Evolutionary conservation across 2,113 vertebrate species (phyloP).

Genomic region (Oncorhynchus masou): DNA sequence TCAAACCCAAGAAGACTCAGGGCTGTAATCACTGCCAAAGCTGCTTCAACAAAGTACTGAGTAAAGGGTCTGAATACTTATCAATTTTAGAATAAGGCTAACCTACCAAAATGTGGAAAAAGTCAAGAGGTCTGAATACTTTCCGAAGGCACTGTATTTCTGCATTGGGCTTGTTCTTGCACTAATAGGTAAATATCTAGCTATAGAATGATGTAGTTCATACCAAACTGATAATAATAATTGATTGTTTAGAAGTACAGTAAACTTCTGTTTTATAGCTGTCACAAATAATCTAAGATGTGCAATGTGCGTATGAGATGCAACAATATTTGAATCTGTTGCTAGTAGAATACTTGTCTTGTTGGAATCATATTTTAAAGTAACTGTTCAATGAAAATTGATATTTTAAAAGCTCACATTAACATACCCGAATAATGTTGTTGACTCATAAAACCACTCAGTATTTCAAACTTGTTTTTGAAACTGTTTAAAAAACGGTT

Average conservation of each 20-base stretch:
- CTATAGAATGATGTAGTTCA: too few relatives aligned
- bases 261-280: not conserved
- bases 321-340: not conserved
- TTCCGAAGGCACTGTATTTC: slow-evolving; percentile 16
- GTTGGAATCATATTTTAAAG: not conserved
- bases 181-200: slow-evolving; percentile 52
- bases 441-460: not conserved
- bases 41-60: too few relatives aligned
- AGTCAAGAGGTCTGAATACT: too few relatives aligned
- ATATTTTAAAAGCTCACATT: too few relatives aligned
- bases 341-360: not conserved
- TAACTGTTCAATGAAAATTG: not conserved
- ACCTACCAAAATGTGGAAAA: too few relatives aligned
- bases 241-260: not conserved
- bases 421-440: not conserved
- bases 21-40: too few relatives aligned
- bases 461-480: too few relatives aligned
- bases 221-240: not conserved
- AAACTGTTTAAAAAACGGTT: too few relatives aligned
- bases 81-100: too few relatives aligned
- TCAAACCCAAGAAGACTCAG: too few relatives aligned
- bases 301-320: not conserved
- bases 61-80: too few relatives aligned
- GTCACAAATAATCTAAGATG: not conserved
- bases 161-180: slow-evolving; percentile 46